Base-by-base conservation (phyloP, 2,888 invertebrate genomes). In the Meiosimyza decipiens region DNA sequence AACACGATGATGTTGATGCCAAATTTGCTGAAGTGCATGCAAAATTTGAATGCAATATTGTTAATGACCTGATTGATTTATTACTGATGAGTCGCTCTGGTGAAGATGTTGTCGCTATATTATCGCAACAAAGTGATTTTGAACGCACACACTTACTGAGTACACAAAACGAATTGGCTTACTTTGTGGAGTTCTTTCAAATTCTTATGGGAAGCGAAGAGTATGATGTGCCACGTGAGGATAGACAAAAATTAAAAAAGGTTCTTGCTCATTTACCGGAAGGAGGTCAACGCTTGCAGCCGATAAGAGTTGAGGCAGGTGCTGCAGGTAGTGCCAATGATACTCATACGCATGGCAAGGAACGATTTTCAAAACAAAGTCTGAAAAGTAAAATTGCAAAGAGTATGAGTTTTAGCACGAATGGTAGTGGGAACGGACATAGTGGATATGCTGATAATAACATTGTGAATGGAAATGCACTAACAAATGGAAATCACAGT, bases 1-100 rank as follows among this genome's bases (percentile, higher is more conserved):
- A 94, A 82, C 94, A 93, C 86, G 95, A 96, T 82, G 92, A 92
- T 80, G 91, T 94, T 54, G 94, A 94, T 81, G 88, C 89, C 0
- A 92, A 92, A 85, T 89, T 91, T 72, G 88, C 89, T 73, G 96
- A 96, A 85, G 88, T 97, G 69, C 96, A 95, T 87, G 89, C 89
- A 15, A 91, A 91, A 80, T 95, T 97, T 87, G 94, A 95, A 80
- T 92, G 92, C 79, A 92, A 93, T 81, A 92, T 92, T 79, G 91
- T 96, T 78, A 92, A 93, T 75, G 91, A 93, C 72, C 90, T 96
- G 69, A 88, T 97, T 78, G 95, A 95, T 82, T 88, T 90, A 40
- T 77, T 85, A 73, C 78, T 87, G 74, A 83, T 88, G 47, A 89
- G 88, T 54, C 86, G 88, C 71, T 85, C 82, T 6, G 86, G 86